Evolutionary conservation across 2,113 vertebrate genomes (phyloP).

Genomic region (Cololabis saira): DNA sequence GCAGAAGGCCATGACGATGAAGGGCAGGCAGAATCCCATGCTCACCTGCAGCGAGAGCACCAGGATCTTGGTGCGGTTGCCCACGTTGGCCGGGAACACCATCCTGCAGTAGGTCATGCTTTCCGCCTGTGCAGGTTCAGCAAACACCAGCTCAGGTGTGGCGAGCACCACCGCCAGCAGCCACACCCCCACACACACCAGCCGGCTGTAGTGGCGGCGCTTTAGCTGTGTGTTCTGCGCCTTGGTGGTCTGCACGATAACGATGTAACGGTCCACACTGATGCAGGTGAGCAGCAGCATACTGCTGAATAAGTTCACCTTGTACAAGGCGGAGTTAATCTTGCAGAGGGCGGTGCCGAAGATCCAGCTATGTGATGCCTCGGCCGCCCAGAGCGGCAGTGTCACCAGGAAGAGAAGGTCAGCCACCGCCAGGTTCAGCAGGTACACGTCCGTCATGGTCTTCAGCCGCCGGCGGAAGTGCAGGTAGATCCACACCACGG

Average conservation of each 20-base stretch:
- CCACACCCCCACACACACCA: slow-evolving; percentile 83
- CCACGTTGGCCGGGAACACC: slow-evolving; percentile 65
- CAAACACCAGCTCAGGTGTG: slow-evolving; percentile 85
- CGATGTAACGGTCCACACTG: slow-evolving; percentile 89
- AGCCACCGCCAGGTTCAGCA: slow-evolving; percentile 87
- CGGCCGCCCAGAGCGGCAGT: slow-evolving; percentile 89
- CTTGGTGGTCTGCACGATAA: slow-evolving; percentile 81
- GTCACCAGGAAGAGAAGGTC: slow-evolving; percentile 90
- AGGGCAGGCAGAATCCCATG: slow-evolving; percentile 88
- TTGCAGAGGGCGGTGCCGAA: slow-evolving; percentile 85
- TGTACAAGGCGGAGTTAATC: slow-evolving; percentile 83
- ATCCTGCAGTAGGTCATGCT: slow-evolving; percentile 71
- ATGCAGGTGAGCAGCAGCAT: slow-evolving; percentile 89
- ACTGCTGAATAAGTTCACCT: slow-evolving; percentile 90
- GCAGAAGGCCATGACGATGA: slow-evolving; percentile 86
- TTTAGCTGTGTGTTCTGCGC: slow-evolving; percentile 76
- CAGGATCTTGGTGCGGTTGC: slow-evolving; percentile 67
- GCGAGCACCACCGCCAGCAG: slow-evolving; percentile 76
- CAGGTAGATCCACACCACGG: slow-evolving; percentile 87
- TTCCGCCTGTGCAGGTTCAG: slow-evolving; percentile 30
- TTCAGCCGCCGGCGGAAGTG: slow-evolving; percentile 81
- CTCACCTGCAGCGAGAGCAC: slow-evolving; percentile 83
- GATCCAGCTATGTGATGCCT: slow-evolving; percentile 80
- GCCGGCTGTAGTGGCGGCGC: slow-evolving; percentile 78
- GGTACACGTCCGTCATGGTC: slow-evolving; percentile 86